Base-by-base conservation (phyloP, 2,888 invertebrate genomes). In the Scaptodrosophila latifasciaeformis region DNA sequence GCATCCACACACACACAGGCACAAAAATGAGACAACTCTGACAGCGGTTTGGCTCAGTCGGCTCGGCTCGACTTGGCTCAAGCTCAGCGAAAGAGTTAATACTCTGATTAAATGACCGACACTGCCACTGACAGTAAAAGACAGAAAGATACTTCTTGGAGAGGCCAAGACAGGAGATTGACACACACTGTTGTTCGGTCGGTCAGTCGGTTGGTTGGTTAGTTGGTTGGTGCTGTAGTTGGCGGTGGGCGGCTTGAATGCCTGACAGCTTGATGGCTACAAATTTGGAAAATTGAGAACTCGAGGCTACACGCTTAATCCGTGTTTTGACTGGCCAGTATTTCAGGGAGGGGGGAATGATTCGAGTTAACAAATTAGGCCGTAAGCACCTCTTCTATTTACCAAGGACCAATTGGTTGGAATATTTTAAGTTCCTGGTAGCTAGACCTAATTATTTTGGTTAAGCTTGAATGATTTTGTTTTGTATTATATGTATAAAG, bases 71-170 rank as follows among this genome's bases (percentile, higher is more conserved):
- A n/a, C n/a, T n/a, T n/a, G n/a, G n/a, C n/a, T n/a, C n/a, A n/a
- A n/a, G n/a, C n/a, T n/a, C 81, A 67, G 75, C 68, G 65, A 82
- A 82, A 81, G 82, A 81, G 83, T 82, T 82, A 81, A 81, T 78
- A 74, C 81, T 66, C 76, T 70, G 68, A 79, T 81, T 82, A 81
- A 81, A 81, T 70, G 79, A 69, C 70, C 77, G 59, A 60, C 78
- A 68, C 68, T 66, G 77, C 74, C 77, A 77, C 72, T 72, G 72
- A 65, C 72, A 64, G 54, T 19, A 37, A 21, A 34, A 13, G 21
- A 34, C 13, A 10, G 34, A n/a, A 34, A n/a, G n/a, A n/a, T n/a
- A n/a, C n/a, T n/a, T n/a, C n/a, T n/a, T n/a, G n/a, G n/a, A n/a
- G n/a, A n/a, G n/a, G n/a, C n/a, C n/a, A n/a, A 30, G 47, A 39